These are phyloP conservation scores for Caenorhabditis briggsae DNA, from an alignment of 1,140 invertebrate genomes.

Conservation along the genomic window DNA sequence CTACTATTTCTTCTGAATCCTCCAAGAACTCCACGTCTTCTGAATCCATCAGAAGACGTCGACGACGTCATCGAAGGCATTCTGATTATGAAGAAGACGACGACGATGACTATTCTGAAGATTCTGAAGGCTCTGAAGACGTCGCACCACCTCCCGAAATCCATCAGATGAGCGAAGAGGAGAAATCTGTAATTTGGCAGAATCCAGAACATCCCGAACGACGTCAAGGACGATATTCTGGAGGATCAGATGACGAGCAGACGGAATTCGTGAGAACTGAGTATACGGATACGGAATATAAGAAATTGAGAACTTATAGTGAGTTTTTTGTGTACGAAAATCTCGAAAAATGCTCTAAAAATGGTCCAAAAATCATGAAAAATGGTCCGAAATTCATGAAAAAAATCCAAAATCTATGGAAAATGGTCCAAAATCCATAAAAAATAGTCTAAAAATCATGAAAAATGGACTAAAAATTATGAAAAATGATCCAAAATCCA, in stretches of 20 bases:
- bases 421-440: too few relatives aligned
- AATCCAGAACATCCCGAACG: conserved; percentile 53
- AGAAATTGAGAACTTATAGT: conserved; percentile 62
- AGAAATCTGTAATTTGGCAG: conserved; percentile 13
- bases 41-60: not conserved
- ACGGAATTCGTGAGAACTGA: conserved; percentile 62
- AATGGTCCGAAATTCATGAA: not conserved
- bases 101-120: conserved; percentile 18
- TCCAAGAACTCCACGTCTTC: not conserved
- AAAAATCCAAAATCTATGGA: not conserved
- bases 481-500: too few relatives aligned
- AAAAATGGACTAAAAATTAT: too few relatives aligned
- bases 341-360: not conserved
- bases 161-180: conserved; percentile 7
- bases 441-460: too few relatives aligned
- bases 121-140: not conserved
- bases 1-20: not conserved
- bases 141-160: not conserved
- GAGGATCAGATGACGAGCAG: conserved; percentile 53
- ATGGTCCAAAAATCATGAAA: not conserved
- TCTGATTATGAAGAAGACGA: not conserved
- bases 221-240: conserved; percentile 27
- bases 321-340: conserved; percentile 53
- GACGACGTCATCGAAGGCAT: not conserved
- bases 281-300: conserved; percentile 58